Conservation (phyloP, 2,888 invertebrate genomes). For the Deilephila elpenor region DNA sequence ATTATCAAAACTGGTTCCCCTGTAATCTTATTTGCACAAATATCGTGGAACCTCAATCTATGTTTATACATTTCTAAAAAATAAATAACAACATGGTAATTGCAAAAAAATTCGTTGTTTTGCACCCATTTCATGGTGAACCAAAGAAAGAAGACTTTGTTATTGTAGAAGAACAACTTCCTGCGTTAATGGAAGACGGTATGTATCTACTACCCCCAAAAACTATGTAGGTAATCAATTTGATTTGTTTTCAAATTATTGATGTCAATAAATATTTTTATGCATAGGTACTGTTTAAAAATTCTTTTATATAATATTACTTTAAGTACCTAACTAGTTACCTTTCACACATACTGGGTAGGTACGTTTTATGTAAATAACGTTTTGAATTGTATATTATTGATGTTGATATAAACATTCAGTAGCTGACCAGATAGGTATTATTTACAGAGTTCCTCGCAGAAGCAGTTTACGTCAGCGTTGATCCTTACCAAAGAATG, state of each 20-base stretch:
- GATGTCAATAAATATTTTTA: too few relatives aligned
- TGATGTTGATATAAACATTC: too few relatives aligned
- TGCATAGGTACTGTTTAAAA: too few relatives aligned
- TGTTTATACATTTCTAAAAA: not conserved
- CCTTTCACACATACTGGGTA: too few relatives aligned
- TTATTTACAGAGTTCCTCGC: slow-evolving; percentile 84
- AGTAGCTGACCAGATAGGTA: not conserved
- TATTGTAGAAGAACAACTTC: slow-evolving; percentile 86
- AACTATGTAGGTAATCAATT: too few relatives aligned
- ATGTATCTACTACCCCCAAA: slow-evolving; percentile 42
- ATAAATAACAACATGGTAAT: slow-evolving; percentile 69
- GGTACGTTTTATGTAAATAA: too few relatives aligned
- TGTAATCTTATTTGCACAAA: not conserved
- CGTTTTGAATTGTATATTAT: too few relatives aligned
- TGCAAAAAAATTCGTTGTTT: slow-evolving; percentile 85
- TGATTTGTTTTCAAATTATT: too few relatives aligned
- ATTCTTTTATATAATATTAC: too few relatives aligned
- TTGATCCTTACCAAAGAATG: slow-evolving; percentile 86
- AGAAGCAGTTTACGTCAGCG: slow-evolving; percentile 87
- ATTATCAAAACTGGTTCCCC: not conserved
- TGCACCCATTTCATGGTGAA: slow-evolving; percentile 84
- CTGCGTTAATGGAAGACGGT: slow-evolving; percentile 86
- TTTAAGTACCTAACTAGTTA: too few relatives aligned
- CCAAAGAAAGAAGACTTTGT: slow-evolving; percentile 86
- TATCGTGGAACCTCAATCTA: not conserved